A percentile compares a stretch with the other conserved stretches of the same genome.
These are phyloP conservation scores for Conistra vaccinii DNA, from an alignment of 2,888 invertebrate genomes.

Conservation along the genomic window DNA sequence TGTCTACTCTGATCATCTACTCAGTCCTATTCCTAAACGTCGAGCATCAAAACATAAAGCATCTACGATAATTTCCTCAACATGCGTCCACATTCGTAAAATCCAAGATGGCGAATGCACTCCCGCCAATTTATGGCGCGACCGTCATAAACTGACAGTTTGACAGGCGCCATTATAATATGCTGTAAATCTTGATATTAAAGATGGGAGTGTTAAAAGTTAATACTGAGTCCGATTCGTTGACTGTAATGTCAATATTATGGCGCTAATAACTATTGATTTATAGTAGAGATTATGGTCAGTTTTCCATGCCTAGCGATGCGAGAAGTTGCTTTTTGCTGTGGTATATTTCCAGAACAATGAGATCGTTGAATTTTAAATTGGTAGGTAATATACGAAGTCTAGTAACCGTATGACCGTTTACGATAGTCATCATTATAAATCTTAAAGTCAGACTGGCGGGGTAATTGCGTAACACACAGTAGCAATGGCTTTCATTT, in stretches of 20 bases:
- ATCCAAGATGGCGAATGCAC: slow-evolving; percentile 61
- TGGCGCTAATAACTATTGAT: slow-evolving; percentile 46
- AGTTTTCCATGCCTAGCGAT: slow-evolving; percentile 9
- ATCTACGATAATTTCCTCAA: slow-evolving; percentile 19
- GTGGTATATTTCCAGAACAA: neutral
- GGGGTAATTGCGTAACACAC: too few species aligned
- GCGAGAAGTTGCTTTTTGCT: slow-evolving; percentile 15
- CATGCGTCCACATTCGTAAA: slow-evolving; percentile 36
- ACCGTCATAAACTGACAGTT: slow-evolving; percentile 71
- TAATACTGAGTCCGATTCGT: slow-evolving; percentile 40
- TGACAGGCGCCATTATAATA: slow-evolving; percentile 55
- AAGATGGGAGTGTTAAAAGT: slow-evolving; percentile 44
- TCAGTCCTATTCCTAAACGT: neutral
- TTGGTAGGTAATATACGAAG: neutral
- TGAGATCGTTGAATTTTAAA: neutral
- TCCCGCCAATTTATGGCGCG: slow-evolving; percentile 65
- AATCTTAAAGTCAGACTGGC: neutral
- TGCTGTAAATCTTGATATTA: slow-evolving; percentile 54
- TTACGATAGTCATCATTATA: neutral
- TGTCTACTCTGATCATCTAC: too few species aligned
- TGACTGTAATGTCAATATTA: slow-evolving; percentile 43
- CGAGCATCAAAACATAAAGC: neutral
- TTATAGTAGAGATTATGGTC: slow-evolving; percentile 38
- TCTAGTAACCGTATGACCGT: too few species aligned
- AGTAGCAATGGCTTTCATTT: too few species aligned